A percentile compares a stretch with the other conserved stretches of the same genome.
Evolutionary conservation across 2,113 vertebrate genomes (phyloP).

Genomic region (Lasiurus borealis): DNA sequence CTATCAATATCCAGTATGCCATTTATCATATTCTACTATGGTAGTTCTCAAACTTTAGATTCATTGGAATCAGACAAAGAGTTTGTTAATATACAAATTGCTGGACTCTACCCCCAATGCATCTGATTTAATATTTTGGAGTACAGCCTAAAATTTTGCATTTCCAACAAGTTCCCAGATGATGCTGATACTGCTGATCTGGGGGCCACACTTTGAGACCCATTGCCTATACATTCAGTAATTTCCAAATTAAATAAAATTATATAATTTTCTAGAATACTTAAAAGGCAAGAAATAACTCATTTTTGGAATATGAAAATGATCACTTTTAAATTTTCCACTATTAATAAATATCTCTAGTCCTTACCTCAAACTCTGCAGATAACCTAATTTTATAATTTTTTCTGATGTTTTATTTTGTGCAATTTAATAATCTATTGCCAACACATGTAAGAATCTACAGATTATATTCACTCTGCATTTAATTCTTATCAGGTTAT

Average conservation of each 20-base stretch:
- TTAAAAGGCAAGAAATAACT: not conserved
- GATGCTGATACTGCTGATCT: not conserved
- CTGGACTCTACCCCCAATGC: not conserved
- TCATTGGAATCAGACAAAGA: not conserved
- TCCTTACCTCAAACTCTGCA: not conserved
- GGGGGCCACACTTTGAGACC: not conserved
- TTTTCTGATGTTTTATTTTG: not conserved
- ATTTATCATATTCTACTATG: not conserved
- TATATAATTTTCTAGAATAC: not conserved
- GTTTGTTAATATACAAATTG: not conserved
- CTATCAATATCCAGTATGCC: not conserved
- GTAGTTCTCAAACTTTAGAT: not conserved
- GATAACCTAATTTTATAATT: not conserved
- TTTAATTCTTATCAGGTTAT: not conserved
- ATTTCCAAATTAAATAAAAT: not conserved
- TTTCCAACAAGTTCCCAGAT: not conserved
- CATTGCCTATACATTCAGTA: not conserved
- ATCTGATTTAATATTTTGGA: not conserved
- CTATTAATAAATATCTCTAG: not conserved
- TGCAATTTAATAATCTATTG: not conserved
- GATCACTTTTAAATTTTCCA: not conserved
- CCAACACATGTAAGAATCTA: not conserved
- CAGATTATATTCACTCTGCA: not conserved
- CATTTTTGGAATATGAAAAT: not conserved
- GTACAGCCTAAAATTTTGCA: not conserved